Conservation (phyloP, 1,140 invertebrate species). For the Odontomachus brunneus region DNA sequence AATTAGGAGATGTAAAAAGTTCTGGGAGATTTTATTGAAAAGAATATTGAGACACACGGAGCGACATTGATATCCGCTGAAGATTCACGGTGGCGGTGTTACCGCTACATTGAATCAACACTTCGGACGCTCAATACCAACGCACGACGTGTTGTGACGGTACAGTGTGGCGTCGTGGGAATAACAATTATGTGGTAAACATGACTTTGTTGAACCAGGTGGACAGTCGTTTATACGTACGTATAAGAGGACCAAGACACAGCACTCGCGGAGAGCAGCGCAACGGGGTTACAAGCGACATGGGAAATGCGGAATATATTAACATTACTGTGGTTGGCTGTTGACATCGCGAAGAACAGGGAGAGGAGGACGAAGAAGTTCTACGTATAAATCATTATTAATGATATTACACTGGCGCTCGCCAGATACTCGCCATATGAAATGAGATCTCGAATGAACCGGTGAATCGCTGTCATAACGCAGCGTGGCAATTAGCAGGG, state of each 20-base stretch:
- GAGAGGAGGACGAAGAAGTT: not conserved
- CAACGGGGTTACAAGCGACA: slow-evolving; percentile 41
- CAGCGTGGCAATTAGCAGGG: slow-evolving; percentile 45
- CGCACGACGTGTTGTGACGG: not conserved
- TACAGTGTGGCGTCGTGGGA: slow-evolving; percentile 27
- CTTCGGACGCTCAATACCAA: not conserved
- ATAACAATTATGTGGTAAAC: slow-evolving; percentile 51
- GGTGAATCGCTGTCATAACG: slow-evolving; percentile 53
- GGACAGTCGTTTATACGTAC: slow-evolving; percentile 48
- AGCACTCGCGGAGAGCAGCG: not conserved
- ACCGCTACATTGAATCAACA: not conserved
- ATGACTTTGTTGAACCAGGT: slow-evolving; percentile 48
- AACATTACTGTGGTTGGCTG: not conserved
- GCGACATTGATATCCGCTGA: not conserved
- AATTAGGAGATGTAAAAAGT: not conserved
- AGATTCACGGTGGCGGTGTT: not conserved
- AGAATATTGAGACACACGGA: not conserved
- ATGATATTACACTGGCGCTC: slow-evolving; percentile 39
- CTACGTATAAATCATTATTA: slow-evolving; percentile 52
- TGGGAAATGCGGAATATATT: slow-evolving; percentile 33
- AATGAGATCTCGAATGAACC: slow-evolving; percentile 24
- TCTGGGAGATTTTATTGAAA: not conserved
- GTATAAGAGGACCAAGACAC: slow-evolving; percentile 37
- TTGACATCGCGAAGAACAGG: slow-evolving; percentile 19
- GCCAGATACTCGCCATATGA: slow-evolving; percentile 27